Evolutionary conservation across 2,888 invertebrate species (phyloP), one percentile per base, ranked within the genome.

Genomic region (Caenorhabditis wallacei): DNA sequence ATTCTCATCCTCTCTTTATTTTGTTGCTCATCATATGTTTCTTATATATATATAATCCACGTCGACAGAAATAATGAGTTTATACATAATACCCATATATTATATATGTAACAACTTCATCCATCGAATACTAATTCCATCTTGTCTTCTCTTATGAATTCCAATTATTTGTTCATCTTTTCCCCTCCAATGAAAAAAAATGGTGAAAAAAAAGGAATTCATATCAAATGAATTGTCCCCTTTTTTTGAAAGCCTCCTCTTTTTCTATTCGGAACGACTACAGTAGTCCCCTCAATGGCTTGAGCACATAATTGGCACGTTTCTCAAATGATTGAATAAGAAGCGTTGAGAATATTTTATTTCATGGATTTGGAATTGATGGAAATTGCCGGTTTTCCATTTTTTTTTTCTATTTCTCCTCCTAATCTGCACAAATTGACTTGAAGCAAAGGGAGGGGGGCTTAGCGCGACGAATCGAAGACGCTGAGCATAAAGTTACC

Each of bases 371-470:
- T 30, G 30, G 30, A 30, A 30, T 26, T 48, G 66, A 20, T 13
- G 18, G 43, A 72, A 69, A 76, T 76, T 76, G 76, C 40, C 61
- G 76, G 76, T 68, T 69, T 69, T 43, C 66, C 3, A 26, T 63
- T 35, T 37, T 40, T 54, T 35, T 46, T 24, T 69, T 63, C 37
- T 11, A 37, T 20, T 16, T 37, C 30, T n/a, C 24, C 63, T 30
- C 75, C 76, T 76, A 76, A 76, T 76, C 76, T 76, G 68, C 57
- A 59, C 76, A 76, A 76, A 76, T 76, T 76, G 76, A 76, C 75
- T 76, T 8, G 43, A 13, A 13, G 13, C 43, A 13, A 16, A 43
- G 40, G 3, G 46, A 1, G 18, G 46, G 46, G 18, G 18, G 46
- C 8, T 5, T n/a, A 18, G 18, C 2, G 18, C 2, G 8, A 18